Conservation (phyloP, 2,888 invertebrate species). For the Lasioglossum marginatum region DNA sequence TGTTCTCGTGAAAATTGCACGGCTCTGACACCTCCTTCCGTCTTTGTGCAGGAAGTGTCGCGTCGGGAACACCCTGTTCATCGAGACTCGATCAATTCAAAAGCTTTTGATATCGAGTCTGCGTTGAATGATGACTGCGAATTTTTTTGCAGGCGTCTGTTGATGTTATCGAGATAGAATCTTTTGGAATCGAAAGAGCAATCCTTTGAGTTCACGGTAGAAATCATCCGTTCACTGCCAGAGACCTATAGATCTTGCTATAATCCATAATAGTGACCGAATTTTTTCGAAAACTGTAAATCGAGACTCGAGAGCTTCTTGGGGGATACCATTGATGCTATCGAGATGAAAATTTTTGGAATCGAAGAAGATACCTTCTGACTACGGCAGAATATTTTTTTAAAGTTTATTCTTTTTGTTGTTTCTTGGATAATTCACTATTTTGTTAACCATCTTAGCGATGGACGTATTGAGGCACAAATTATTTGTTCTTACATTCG, state of each 20-base stretch:
- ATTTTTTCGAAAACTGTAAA: no score
- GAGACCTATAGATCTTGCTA: no score
- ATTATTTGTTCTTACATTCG: not conserved
- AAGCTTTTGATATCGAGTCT: not conserved
- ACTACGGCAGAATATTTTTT: not conserved
- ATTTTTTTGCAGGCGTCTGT: not conserved
- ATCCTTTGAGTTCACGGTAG: no score
- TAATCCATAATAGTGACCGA: no score
- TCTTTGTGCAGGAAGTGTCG: not conserved
- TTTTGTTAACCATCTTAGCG: no score
- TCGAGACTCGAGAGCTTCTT: no score
- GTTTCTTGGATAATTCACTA: not conserved
- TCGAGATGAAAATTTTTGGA: not conserved
- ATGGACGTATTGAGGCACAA: no score
- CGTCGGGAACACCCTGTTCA: not conserved
- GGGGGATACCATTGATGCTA: rapidly evolving
- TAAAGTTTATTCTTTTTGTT: not conserved
- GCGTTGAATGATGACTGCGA: not conserved
- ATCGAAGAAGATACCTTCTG: not conserved
- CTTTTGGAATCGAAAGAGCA: not conserved
- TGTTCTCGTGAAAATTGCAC: not conserved
- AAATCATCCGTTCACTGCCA: no score
- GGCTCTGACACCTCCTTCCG: not conserved
- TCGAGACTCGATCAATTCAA: not conserved
- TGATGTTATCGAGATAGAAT: not conserved